Evolutionary conservation across 1,140 invertebrate genomes (phyloP).

Genomic region (Drosophila ambigua): DNA sequence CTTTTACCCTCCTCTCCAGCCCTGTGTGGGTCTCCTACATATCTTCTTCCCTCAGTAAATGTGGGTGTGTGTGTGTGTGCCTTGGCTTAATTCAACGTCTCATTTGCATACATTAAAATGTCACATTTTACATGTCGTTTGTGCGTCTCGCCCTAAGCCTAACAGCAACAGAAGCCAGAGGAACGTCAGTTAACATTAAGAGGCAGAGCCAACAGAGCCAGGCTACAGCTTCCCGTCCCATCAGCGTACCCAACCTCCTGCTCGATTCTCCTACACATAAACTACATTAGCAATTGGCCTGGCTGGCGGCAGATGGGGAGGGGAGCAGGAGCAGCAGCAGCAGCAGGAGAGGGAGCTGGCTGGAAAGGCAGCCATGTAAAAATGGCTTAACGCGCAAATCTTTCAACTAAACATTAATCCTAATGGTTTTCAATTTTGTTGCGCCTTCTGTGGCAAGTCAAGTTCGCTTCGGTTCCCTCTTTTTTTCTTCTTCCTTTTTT

Average conservation of each 20-base stretch:
- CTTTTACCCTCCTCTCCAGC: not conserved
- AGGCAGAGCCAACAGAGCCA: conserved; percentile 8
- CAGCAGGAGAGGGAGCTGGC: too few relatives aligned
- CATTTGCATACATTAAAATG: conserved; percentile 83
- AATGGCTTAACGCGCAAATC: conserved; percentile 81
- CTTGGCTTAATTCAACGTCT: conserved; percentile 78
- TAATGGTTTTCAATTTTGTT: conserved; percentile 80
- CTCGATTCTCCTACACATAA: conserved; percentile 63
- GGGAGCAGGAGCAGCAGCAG: too few relatives aligned
- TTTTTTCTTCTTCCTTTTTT: conserved; percentile 10
- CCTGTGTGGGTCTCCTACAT: not conserved
- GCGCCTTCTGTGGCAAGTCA: conserved; percentile 74
- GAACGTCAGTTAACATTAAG: conserved; percentile 76
- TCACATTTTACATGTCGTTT: conserved; percentile 82
- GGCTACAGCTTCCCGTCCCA: not conserved
- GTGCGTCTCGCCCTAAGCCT: conserved; percentile 74
- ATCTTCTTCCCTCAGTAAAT: not conserved
- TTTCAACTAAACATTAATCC: conserved; percentile 82
- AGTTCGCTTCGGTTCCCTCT: conserved; percentile 35
- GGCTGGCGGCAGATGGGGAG: conserved; percentile 18
- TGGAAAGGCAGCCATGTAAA: conserved; percentile 70
- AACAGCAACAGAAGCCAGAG: conserved; percentile 47
- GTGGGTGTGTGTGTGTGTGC: conserved; percentile 38
- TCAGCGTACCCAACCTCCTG: not conserved
- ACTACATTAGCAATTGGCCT: conserved; percentile 78